phyloP scores from a whole-genome alignment of 2,113 vertebrate species.

The Herpetotheres cachinnans region DNA sequence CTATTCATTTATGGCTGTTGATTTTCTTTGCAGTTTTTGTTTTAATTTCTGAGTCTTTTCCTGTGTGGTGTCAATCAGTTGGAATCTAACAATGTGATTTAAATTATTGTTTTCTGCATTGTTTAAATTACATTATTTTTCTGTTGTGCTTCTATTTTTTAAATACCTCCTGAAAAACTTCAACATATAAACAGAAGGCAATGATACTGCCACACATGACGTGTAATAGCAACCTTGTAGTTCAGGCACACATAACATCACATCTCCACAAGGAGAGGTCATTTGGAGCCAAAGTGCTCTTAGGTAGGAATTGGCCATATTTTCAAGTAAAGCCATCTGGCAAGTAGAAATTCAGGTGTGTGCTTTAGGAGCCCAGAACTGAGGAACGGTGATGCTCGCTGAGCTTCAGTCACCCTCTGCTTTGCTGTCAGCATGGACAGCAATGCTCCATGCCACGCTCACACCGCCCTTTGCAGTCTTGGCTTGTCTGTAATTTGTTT shows the following conservation, averaged over 20 bases:
- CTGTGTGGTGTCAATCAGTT: neutral
- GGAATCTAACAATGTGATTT: neutral
- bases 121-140: neutral
- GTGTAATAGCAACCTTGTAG: fast-evolving
- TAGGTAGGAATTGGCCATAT: neutral
- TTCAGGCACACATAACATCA: neutral
- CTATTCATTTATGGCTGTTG: neutral
- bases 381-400: fast-evolving
- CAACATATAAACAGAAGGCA: neutral
- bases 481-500: neutral
- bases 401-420: neutral
- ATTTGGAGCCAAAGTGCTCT: neutral
- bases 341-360: neutral
- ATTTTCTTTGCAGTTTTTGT: neutral
- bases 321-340: neutral
- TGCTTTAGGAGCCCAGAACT: neutral
- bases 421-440: neutral
- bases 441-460: fast-evolving
- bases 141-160: neutral
- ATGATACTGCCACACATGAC: neutral
- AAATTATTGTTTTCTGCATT: neutral
- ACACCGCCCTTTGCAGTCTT: neutral
- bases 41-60: neutral
- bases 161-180: neutral
- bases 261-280: neutral